Base-by-base conservation (phyloP, 2,113 vertebrate species). In the Eolophus roseicapilla region DNA sequence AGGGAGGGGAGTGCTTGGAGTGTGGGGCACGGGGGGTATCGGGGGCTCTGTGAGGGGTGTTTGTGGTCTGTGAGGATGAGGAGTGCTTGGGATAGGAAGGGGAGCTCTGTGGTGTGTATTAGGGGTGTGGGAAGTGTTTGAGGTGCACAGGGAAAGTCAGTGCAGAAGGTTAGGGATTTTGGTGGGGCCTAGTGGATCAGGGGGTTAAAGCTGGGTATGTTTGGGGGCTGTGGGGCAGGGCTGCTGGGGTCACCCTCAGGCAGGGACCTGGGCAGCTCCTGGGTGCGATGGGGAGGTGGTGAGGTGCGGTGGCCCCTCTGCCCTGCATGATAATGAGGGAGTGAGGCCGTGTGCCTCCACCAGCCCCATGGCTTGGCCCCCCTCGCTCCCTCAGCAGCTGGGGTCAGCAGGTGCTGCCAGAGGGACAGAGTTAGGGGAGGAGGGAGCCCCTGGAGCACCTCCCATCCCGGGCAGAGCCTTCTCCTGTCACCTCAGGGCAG, bases 311-410 rank as follows among this genome's bases (percentile, higher is more conserved):
- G 19, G 10, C 74, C 20, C 13, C 13, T 39, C 35, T 49, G 65
- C 17, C 43, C 28, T 37, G 64, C 2, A 1, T 20, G 68, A 12
- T 39, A 16, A 1, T 1, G 43, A 1, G 44, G 13, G 33, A 53
- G 20, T 28, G 8, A 53, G 33, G 57, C 47, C 12, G 0, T 14
- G 7, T 33, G 49, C n/a, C 17, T 31, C 60, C 23, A 3, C 8
- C 39, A 31, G 57, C 24, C 9, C 55, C 33, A 5, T 1, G 4
- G 18, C 17, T 50, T 7, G 29, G 35, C 31, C 35, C 15, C 1
- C 2, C 25, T n/a, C 1, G 1, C 35, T 25, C 77, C 63, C 33
- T 33, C 4, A 2, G 55, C 14, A 15, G 35, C 21, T 0, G 2
- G 11, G 23, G 13, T 33, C 46, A 13, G 27, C 1, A 1, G 1